A percentile compares a stretch with the other conserved stretches of the same genome.
Conservation (phyloP, 53 echinoderm and acorn worm genomes). For the Crossaster papposus region DNA sequence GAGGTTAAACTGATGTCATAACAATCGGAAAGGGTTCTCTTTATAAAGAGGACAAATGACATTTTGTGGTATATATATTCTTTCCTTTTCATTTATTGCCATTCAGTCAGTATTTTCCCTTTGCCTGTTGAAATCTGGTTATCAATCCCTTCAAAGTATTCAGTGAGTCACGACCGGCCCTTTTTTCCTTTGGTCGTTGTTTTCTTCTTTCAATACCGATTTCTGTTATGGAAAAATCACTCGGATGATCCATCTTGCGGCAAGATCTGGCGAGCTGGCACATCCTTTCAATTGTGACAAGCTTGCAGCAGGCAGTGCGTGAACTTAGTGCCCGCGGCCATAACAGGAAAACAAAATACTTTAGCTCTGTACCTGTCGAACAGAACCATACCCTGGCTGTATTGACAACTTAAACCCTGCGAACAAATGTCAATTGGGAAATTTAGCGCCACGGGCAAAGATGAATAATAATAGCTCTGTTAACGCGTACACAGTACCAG, state of each 20-base stretch:
- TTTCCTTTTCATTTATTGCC: neutral
- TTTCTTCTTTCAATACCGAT: neutral
- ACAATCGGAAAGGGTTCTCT: neutral
- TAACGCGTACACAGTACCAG: neutral
- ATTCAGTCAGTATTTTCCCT: neutral
- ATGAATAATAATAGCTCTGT: neutral
- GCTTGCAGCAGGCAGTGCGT: conserved; percentile 29
- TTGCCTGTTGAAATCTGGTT: neutral
- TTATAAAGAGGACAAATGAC: neutral
- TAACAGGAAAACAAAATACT: neutral
- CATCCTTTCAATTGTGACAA: conserved; percentile 27
- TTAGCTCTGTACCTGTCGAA: neutral
- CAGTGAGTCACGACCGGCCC: conserved; percentile 16
- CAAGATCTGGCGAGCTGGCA: conserved; percentile 25
- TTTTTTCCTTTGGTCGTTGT: neutral
- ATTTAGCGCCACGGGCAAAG: neutral
- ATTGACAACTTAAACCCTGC: conserved; percentile 10
- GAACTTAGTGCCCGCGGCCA: neutral
- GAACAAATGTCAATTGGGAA: neutral
- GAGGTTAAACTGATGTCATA: conserved; percentile 7
- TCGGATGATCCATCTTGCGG: conserved; percentile 48
- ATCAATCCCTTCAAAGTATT: conserved; percentile 10
- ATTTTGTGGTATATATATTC: neutral
- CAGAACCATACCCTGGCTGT: neutral
- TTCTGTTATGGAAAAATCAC: neutral